Percentiles rank a stretch among this genome's conserved stretches.
These are phyloP conservation scores for Nesospiza acunhae DNA, from an alignment of 2,113 vertebrate species.

Conservation along the genomic window DNA sequence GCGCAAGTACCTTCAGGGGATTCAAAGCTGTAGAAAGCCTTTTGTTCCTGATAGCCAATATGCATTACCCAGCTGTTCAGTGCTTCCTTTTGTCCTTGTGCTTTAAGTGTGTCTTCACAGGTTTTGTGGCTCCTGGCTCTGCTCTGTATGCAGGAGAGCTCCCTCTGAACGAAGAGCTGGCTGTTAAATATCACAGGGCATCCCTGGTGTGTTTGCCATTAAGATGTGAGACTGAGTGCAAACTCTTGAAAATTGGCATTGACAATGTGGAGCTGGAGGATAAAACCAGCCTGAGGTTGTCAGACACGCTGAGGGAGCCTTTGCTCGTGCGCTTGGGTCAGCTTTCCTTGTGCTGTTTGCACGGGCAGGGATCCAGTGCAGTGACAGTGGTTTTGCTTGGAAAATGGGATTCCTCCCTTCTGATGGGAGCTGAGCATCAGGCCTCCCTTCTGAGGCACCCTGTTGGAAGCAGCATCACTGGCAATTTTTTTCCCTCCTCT, in stretches of 20 bases:
- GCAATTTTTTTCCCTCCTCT: neutral
- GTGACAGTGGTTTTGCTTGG: neutral
- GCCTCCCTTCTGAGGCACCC: neutral
- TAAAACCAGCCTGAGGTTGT: neutral
- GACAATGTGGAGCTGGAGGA: fast-evolving
- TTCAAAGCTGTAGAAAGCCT: neutral
- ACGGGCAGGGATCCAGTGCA: fast-evolving
- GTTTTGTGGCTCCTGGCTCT: neutral
- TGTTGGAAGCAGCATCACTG: neutral
- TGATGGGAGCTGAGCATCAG: neutral
- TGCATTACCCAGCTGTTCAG: neutral
- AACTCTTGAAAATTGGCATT: neutral
- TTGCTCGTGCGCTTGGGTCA: neutral
- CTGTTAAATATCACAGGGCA: neutral
- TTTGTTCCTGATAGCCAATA: neutral
- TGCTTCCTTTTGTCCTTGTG: slow-evolving; percentile 22
- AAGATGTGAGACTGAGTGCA: neutral
- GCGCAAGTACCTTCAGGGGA: fast-evolving
- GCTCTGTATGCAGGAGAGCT: neutral
- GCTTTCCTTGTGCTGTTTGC: neutral
- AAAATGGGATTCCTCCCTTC: neutral
- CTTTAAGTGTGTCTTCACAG: neutral
- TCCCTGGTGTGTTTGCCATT: neutral
- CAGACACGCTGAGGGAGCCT: neutral
- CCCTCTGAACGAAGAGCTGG: neutral